Base-by-base conservation (phyloP, 1,140 invertebrate genomes). In the Drosophila gunungcola region DNA sequence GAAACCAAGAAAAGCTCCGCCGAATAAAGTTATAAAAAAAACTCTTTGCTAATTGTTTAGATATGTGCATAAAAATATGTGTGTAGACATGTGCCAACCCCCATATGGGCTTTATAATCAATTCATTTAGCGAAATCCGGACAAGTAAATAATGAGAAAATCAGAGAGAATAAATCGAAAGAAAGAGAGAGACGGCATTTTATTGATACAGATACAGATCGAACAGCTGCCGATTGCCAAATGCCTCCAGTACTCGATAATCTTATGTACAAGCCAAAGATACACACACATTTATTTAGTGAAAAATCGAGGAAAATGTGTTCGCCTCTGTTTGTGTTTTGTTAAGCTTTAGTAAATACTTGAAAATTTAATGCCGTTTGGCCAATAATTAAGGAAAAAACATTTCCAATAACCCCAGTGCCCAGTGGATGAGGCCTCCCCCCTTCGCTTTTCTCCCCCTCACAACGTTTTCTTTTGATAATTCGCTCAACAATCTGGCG, bases 321-420 rank as follows among this genome's bases (percentile, higher is more conserved):
- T 78, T 68, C 52, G 25, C 45, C 27, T 54, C 21, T 70, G 32
- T 64, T 65, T 86, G 69, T 88, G 72, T 88, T 88, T 83, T 88
- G 83, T 88, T 88, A 89, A 83, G 83, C 74, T 88, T 88, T 75
- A 83, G 83, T 88, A 88, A 88, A 88, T 88, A 88, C 83, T 88
- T 88, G 84, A 88, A 83, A 88, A 88, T 88, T 88, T 79, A 88
- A 88, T 88, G 83, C 83, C 83, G 79, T 89, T 88, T 88, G 83
- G 79, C 75, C 70, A 86, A 86, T 86, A 86, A 86, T 86, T 86
- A 86, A 82, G 83, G 58, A 65, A 75, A 69, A 78, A 86, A 78
- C 78, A 85, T 68, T 76, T 55, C 54, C 43, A 48, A 70, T 69
- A 36, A 45, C 36, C 54, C 21, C 61, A 48, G 21, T 7, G 11